Evolutionary conservation across 2,888 invertebrate genomes (phyloP).

Genomic region (Volucella inanis): DNA sequence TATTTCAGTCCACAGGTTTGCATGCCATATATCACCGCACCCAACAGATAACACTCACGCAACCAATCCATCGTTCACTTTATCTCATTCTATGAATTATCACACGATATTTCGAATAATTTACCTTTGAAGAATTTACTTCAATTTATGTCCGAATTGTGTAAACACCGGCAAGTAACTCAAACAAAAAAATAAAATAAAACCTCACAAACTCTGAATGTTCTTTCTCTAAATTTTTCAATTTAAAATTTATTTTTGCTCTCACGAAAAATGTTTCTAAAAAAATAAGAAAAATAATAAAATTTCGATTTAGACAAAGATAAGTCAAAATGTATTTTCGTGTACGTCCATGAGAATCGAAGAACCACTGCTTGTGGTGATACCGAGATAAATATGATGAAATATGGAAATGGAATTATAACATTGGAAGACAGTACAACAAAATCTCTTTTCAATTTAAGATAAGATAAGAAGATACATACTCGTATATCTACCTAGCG

Average conservation of each 20-base stretch:
- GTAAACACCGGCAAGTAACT: constrained; percentile 14
- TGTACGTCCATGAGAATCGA: constrained; percentile 25
- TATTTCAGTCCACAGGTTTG: too few relatives aligned
- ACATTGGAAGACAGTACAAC: constrained; percentile 19
- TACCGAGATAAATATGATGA: constrained; percentile 62
- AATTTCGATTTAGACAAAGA: constrained; percentile 33
- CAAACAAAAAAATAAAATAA: constrained; percentile 12
- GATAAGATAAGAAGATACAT: constrained; percentile 48
- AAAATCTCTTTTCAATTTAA: constrained; percentile 37
- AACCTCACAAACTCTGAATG: constrained; percentile 4
- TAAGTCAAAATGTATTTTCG: constrained; percentile 28
- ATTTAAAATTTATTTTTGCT: background rate
- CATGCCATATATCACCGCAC: background rate
- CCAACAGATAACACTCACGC: background rate
- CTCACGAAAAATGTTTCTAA: background rate
- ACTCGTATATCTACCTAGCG: background rate
- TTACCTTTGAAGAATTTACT: background rate
- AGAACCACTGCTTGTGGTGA: constrained; percentile 20
- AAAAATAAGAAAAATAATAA: background rate
- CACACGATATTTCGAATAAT: constrained; percentile 18
- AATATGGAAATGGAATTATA: constrained; percentile 25
- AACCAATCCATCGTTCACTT: constrained; percentile 6
- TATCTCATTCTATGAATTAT: constrained; percentile 8
- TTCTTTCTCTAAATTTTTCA: background rate
- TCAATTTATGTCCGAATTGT: constrained; percentile 4